Evolutionary conservation across 2,888 invertebrate species (phyloP).

Genomic region (Carcina quercana): DNA sequence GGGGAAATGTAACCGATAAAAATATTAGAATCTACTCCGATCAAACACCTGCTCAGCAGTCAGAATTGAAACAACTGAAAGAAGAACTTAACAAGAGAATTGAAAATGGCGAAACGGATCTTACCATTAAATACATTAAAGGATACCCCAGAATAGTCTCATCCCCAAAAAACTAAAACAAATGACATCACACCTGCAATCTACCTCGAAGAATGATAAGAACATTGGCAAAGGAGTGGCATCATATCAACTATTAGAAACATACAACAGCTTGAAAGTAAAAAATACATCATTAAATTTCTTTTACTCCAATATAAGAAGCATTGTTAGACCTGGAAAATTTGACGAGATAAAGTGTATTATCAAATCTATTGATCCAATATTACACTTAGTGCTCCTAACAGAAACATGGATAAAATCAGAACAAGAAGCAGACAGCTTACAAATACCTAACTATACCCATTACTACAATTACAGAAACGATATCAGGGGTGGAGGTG

Average conservation of each 20-base stretch:
- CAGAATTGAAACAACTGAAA: neutral
- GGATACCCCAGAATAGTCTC: neutral
- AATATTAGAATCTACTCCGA: conserved; percentile 1
- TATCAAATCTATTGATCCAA: neutral
- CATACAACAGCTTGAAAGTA: neutral
- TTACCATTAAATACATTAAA: neutral
- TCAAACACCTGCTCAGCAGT: neutral
- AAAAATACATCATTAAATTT: neutral
- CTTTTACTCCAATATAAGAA: neutral
- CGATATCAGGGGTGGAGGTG: conserved; percentile 17
- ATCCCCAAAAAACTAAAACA: no score
- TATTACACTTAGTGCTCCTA: neutral
- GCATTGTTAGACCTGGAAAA: neutral
- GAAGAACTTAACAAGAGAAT: neutral
- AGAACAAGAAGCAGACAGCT: conserved; percentile 5
- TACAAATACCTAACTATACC: conserved; percentile 9
- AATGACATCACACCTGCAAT: neutral
- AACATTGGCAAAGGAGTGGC: neutral
- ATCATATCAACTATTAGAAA: neutral
- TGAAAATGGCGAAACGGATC: neutral
- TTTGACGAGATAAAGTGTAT: neutral
- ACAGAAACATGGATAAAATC: conserved; percentile 13
- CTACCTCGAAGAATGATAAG: no score
- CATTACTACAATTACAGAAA: conserved; percentile 19
- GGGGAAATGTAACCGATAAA: neutral